A percentile compares a stretch with the other conserved stretches of the same genome.
Evolutionary conservation across 2,888 invertebrate species (phyloP).

Genomic region (Erannis defoliaria): DNA sequence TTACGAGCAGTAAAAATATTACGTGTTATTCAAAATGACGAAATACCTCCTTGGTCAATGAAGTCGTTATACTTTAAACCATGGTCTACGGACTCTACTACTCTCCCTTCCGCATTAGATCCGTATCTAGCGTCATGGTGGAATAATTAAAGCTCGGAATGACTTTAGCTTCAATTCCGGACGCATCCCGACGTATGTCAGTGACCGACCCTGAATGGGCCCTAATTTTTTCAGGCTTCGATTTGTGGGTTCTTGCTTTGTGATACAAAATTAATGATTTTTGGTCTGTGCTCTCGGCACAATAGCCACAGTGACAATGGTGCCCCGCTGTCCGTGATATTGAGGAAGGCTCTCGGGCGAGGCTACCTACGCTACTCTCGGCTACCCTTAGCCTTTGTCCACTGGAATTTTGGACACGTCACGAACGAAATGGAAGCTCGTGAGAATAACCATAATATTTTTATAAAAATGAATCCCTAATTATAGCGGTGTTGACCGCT

Average conservation of each 20-base stretch:
- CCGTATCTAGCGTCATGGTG: slow-evolving; percentile 34
- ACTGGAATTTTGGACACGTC: slow-evolving; percentile 77
- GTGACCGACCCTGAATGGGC: slow-evolving; percentile 79
- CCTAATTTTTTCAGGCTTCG: slow-evolving; percentile 80
- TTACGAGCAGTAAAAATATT: slow-evolving; percentile 42
- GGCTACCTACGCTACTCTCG: slow-evolving; percentile 78
- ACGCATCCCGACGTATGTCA: slow-evolving; percentile 69
- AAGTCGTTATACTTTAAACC: slow-evolving; percentile 14
- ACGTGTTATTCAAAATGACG: slow-evolving; percentile 36
- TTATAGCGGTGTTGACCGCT: slow-evolving; percentile 51
- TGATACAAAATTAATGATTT: slow-evolving; percentile 86
- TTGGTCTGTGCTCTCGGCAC: slow-evolving; percentile 80
- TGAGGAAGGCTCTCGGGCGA: slow-evolving; percentile 71
- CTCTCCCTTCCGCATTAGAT: no score
- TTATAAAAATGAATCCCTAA: slow-evolving; percentile 67
- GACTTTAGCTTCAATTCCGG: slow-evolving; percentile 64
- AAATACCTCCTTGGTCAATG: slow-evolving; percentile 29
- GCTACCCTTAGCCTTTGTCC: slow-evolving; percentile 73
- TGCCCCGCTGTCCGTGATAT: slow-evolving; percentile 84
- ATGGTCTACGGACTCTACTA: slow-evolving; percentile 2
- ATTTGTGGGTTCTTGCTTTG: slow-evolving; percentile 86
- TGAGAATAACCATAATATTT: slow-evolving; percentile 71
- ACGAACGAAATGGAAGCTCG: slow-evolving; percentile 72
- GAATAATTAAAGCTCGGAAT: slow-evolving; percentile 78
- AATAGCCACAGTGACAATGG: slow-evolving; percentile 81